A percentile compares a stretch with the other conserved stretches of the same genome.
Evolutionary conservation across 2,888 invertebrate genomes (phyloP).

Genomic region (Heliconius aoede): DNA sequence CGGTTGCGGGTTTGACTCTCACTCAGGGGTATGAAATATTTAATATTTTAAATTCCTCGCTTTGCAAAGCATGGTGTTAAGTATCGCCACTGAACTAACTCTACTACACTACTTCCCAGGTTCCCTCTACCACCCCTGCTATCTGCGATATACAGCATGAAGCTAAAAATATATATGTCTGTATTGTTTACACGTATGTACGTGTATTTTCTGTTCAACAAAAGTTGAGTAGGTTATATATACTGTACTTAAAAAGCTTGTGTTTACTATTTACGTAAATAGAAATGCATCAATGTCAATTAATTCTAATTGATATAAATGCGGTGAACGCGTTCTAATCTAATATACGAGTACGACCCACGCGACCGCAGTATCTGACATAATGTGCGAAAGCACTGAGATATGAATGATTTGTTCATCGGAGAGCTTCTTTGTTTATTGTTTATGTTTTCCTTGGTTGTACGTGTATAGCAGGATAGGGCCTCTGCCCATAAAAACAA

Average conservation of each 20-base stretch:
- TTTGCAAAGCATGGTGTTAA: no score
- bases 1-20: no score
- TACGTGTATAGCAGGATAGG: neutral
- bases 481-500: neutral
- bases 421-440: constrained; percentile 10
- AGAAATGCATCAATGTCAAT: constrained; percentile 41
- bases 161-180: neutral
- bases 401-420: constrained; percentile 24
- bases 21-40: no score
- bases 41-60: no score
- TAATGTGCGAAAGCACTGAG: constrained; percentile 37
- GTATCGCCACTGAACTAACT: no score
- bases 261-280: constrained; percentile 32
- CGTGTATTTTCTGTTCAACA: neutral
- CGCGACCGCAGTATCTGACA: constrained; percentile 31
- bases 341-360: constrained; percentile 38
- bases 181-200: neutral
- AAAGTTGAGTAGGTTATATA: neutral
- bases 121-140: no score
- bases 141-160: no score
- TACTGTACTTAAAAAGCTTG: neutral
- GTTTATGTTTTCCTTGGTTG: neutral
- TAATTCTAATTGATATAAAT: constrained; percentile 44
- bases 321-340: constrained; percentile 35
- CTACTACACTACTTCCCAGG: no score